Evolutionary conservation across 2,797 vertebrate species (phyloP), one percentile per base, ranked within the genome.

Genomic region (Coilia nasus): DNA sequence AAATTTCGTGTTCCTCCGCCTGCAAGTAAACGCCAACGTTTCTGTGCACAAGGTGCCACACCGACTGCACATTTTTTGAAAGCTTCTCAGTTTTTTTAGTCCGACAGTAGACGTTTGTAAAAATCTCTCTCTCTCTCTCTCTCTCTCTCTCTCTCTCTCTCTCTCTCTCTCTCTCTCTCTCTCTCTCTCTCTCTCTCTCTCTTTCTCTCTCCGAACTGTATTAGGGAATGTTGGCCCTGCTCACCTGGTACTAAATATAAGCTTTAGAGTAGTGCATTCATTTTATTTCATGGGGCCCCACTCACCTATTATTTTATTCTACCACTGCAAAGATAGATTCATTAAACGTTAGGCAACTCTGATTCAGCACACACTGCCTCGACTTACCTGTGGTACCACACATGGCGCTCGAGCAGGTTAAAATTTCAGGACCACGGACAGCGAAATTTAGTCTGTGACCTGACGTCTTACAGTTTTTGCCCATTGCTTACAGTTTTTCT

Each of bases 1-100:
- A 44, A 87, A 75, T 83, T 90, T 90, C 81, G 84, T 88, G 35
- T 41, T 44, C 35, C 19, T 78, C 71, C 71, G 71, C 71, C 71
- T 21, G 35, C 41, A 41, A 78, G 15, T 78, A 35, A 75, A 44
- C 19, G 35, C 71, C 35, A n/a, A 44, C 35, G 31, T 64, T 64
- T 64, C n/a, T 64, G n/a, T 3, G 21, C n/a, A 11, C n/a, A 64
- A 64, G 11, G 60, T 41, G 35, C 0, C 31, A 75, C 15, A 15
- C 10, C 14, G 28, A 31, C 25, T 28, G 11, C 28, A 64, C 62
- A 28, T 28, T 67, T 62, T 56, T n/a, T 21, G 14, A 60, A 9
- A 19, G 2, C 7, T 54, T 54, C 50, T 9, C 50, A 54, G 7
- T 54, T 54, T 10, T 54, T 54, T 54, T 54, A 1, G 50, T 54